These are phyloP conservation scores for Eolophus roseicapilla DNA, from an alignment of 2,113 vertebrate species.

Conservation along the genomic window DNA sequence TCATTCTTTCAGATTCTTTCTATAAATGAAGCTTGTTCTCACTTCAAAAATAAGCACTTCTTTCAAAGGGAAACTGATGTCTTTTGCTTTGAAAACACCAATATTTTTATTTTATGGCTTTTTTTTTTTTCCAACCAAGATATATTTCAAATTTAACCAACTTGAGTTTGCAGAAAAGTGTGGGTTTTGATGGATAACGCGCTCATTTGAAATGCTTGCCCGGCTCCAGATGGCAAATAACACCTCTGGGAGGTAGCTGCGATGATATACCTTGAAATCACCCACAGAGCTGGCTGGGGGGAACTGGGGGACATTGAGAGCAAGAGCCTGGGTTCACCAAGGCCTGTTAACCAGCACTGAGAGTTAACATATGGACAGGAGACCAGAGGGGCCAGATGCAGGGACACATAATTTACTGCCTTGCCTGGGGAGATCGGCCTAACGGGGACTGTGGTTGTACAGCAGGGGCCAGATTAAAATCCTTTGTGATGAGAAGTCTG, in stretches of 20 bases:
- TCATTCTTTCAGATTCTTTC: neutral
- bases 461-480: slow-evolving; percentile 15
- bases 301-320: neutral
- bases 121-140: neutral
- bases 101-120: neutral
- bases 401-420: neutral
- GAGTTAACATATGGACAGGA: slow-evolving; percentile 34
- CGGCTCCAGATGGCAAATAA: slow-evolving; percentile 60
- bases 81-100: neutral
- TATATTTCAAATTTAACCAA: neutral
- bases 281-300: neutral
- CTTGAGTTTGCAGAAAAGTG: neutral
- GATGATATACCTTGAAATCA: slow-evolving; percentile 15
- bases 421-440: slow-evolving; percentile 22
- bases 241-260: slow-evolving; percentile 44
- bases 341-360: neutral
- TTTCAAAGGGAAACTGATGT: neutral
- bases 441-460: neutral
- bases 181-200: neutral
- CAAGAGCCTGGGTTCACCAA: neutral
- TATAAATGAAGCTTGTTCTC: neutral
- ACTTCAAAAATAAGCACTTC: neutral
- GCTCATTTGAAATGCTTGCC: neutral
- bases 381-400: neutral
- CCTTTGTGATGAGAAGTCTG: slow-evolving; percentile 33